These are phyloP conservation scores for Dreissena rostriformis DNA, from an alignment of 1,140 invertebrate species.

Conservation along the genomic window DNA sequence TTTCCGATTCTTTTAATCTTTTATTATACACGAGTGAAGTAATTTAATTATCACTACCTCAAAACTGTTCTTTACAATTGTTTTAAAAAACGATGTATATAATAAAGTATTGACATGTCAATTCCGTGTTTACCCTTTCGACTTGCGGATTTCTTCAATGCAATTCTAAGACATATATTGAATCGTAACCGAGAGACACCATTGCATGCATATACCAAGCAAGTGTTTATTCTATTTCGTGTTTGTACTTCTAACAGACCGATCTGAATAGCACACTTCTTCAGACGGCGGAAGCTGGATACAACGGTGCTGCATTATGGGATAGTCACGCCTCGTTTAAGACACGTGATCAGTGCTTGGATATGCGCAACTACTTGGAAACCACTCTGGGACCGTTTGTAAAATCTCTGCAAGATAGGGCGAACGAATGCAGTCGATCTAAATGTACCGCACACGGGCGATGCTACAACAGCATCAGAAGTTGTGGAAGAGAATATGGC, in stretches of 20 bases:
- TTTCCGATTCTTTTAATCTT: not conserved
- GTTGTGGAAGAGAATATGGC: too few relatives aligned
- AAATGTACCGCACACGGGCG: constrained; percentile 26
- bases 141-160: not conserved
- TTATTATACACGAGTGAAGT: too few relatives aligned
- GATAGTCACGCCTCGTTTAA: constrained; percentile 34
- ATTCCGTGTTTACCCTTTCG: too few relatives aligned
- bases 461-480: constrained; percentile 21
- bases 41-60: too few relatives aligned
- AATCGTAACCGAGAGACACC: too few relatives aligned
- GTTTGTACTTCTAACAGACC: not conserved
- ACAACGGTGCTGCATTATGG: constrained; percentile 32
- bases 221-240: not conserved
- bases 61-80: too few relatives aligned
- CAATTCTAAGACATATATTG: too few relatives aligned
- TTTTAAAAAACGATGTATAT: too few relatives aligned
- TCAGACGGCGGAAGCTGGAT: constrained; percentile 36
- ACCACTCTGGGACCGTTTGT: constrained; percentile 31
- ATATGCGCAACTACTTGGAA: not conserved
- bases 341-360: not conserved
- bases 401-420: not conserved
- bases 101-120: too few relatives aligned
- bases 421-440: constrained; percentile 7
- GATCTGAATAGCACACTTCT: constrained; percentile 35
- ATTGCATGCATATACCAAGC: too few relatives aligned